These are phyloP conservation scores for Trichogramma pretiosum DNA, from an alignment of 1,140 invertebrate species.

Conservation along the genomic window DNA sequence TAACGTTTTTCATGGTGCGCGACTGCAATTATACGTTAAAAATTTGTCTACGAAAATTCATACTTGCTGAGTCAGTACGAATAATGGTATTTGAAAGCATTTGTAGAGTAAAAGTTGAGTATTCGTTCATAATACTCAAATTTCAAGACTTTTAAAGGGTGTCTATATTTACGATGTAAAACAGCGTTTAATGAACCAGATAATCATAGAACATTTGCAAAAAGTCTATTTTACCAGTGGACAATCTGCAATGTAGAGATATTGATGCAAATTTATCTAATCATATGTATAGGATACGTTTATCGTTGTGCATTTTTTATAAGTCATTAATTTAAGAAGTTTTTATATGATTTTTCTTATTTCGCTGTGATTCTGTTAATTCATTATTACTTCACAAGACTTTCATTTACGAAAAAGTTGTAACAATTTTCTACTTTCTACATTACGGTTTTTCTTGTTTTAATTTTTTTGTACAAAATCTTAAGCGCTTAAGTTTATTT, in stretches of 20 bases:
- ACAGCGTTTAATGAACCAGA: constrained; percentile 10
- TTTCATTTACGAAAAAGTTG: not conserved
- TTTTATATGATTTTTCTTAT: constrained; percentile 10
- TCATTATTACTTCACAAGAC: constrained; percentile 2
- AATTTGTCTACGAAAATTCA: too few species aligned
- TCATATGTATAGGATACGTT: too few species aligned
- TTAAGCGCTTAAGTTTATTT: not conserved
- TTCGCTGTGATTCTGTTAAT: constrained; percentile 13
- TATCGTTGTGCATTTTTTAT: constrained; percentile 18
- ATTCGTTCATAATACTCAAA: too few species aligned
- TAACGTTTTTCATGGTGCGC: too few species aligned
- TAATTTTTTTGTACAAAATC: not conserved
- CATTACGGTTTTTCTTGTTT: not conserved
- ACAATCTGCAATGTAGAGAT: too few species aligned
- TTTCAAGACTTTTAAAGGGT: too few species aligned
- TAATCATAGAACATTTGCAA: constrained; percentile 3
- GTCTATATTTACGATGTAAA: constrained; percentile 16
- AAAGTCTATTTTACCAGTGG: too few species aligned
- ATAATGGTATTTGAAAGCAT: too few species aligned
- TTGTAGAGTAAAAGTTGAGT: too few species aligned
- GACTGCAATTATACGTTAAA: too few species aligned
- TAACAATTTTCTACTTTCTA: not conserved
- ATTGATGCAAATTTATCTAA: too few species aligned
- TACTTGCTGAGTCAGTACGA: too few species aligned
- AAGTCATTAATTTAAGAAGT: constrained; percentile 11